Evolutionary conservation across 2,797 vertebrate species (phyloP), one percentile per base, ranked within the genome.

Genomic region (Aythya fuligula): DNA sequence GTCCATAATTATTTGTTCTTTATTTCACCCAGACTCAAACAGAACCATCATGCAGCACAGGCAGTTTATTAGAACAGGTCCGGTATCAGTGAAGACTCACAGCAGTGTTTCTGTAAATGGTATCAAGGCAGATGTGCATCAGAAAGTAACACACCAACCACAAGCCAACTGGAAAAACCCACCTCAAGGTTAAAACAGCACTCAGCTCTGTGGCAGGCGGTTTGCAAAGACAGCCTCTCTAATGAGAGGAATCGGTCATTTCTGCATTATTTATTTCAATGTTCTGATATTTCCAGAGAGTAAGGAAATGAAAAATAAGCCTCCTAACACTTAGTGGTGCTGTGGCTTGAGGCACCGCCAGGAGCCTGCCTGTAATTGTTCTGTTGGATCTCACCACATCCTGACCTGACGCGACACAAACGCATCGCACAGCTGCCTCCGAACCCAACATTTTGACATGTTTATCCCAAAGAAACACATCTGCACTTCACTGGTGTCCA

Each of bases 191-290:
- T 76, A 73, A 89, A 94, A 49, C 25, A 71, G 22, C 10, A 47
- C 60, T 93, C 11, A 54, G 32, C 28, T 64, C 79, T 73, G n/a
- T 19, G 32, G 28, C 74, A 85, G 53, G 21, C 54, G 47, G 22
- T 45, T 91, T 60, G 56, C 27, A 61, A 64, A 87, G 36, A 51
- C 8, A 39, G 41, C 32, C 13, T 82, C 53, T 57, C 57, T 74
- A 85, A 88, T 25, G 36, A 93, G 36, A 93, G 36, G 34, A 62
- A 72, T 67, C 76, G 88, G 51, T 38, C 67, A 70, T 53, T 90
- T 64, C 60, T 91, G 70, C 58, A 86, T 89, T 91, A 88, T 86
- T 92, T 73, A 92, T 91, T 91, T 38, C 58, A 49, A 12, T 34
- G 76, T 82, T 81, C 47, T 86, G 62, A 4, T 86, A 58, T 32